These are phyloP conservation scores for Vombatus ursinus DNA, from an alignment of 2,113 vertebrate species.

Conservation along the genomic window DNA sequence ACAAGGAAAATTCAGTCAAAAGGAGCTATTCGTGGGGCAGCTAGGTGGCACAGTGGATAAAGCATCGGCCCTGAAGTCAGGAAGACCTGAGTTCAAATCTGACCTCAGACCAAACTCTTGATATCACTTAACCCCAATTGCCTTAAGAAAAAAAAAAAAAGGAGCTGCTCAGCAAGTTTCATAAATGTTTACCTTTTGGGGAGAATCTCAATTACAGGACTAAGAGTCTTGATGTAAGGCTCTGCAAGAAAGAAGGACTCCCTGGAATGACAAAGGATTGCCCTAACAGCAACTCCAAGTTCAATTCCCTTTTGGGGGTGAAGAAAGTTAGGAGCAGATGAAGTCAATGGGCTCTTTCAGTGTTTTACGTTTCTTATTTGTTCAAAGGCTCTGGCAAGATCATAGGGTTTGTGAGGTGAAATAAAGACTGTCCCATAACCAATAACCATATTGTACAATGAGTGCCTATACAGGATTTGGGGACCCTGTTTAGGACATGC, in stretches of 20 bases:
- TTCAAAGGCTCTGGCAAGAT: neutral
- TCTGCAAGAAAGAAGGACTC: neutral
- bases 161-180: neutral
- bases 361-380: neutral
- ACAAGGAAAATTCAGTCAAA: neutral
- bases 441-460: neutral
- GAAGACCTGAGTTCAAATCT: too few relatives aligned
- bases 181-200: neutral
- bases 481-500: neutral
- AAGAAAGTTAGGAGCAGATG: neutral
- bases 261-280: neutral
- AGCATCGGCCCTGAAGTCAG: too few relatives aligned
- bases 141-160: neutral
- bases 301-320: neutral
- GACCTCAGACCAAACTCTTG: too few relatives aligned
- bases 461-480: neutral
- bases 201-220: neutral
- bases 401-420: neutral
- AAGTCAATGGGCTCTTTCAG: neutral
- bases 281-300: neutral
- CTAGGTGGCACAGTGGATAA: too few relatives aligned
- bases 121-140: too few relatives aligned
- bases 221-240: neutral
- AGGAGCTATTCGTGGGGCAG: neutral
- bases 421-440: neutral